Base-by-base conservation (phyloP, 1,140 invertebrate species). In the Drosophila lini region DNA sequence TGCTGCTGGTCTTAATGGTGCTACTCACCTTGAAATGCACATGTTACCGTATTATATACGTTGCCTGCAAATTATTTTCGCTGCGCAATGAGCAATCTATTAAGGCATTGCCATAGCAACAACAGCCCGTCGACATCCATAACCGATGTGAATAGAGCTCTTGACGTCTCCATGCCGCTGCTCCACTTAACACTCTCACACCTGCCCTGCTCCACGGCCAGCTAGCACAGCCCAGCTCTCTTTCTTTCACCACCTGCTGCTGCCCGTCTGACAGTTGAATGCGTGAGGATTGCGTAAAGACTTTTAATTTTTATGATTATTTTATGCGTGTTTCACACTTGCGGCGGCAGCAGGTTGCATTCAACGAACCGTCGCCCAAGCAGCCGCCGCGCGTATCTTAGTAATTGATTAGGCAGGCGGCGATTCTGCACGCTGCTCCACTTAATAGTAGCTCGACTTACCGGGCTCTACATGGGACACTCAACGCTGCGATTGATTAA, bases 121-220 rank as follows among this genome's bases (percentile, higher is more conserved):
- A 41, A 28, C 47, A 36, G 45, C 41, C 52, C 57, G 50, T 63
- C 60, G 65, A 55, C 69, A 61, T 76, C 25, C 53, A 68, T 59
- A 74, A 65, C 47, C 53, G 62, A 75, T 55, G 65, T 75, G 59
- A 65, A 81, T 48, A 73, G 53, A 62, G 61, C 47, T 50, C 64
- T 71, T 82, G 74, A 76, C 57, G 76, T 59, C 59, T 77, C 59
- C 42, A 83, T 73, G 71, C 25, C 22, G 36, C 40, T 88, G 84
- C 80, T 88, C 84, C 61, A 88, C 76, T 86, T 88, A 83, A 88
- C 80, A 80, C 67, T 74, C 58, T 81, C 57, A 85, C 65, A 85
- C 69, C 62, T 82, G 64, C 47, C 44, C 40, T 34, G 57, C 31
- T 34, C 36, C 50, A 36, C 60, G 38, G 61, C 64, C 47, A 69